Conservation (phyloP, 1,140 invertebrate genomes). For the Frieseomelitta varia region DNA sequence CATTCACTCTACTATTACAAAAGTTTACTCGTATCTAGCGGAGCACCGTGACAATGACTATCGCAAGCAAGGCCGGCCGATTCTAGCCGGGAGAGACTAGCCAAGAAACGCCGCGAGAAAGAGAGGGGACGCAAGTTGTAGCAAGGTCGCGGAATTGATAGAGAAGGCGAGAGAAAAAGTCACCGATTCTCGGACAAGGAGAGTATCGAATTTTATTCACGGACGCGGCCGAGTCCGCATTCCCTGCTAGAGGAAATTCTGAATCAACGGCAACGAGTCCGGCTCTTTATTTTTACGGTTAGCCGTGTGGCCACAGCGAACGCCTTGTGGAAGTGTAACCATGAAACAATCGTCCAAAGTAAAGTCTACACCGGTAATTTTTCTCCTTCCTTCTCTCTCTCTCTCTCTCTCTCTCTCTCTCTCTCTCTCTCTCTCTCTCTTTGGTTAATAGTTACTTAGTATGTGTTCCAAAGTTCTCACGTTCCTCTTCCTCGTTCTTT, state of each 20-base stretch:
- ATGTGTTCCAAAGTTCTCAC: neutral
- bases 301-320: neutral
- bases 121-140: neutral
- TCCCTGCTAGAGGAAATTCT: neutral
- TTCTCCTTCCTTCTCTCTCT: neutral
- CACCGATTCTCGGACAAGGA: neutral
- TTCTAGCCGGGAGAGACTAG: constrained; percentile 18
- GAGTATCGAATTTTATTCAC: constrained; percentile 23
- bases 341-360: neutral
- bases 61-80: constrained; percentile 46
- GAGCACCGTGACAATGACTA: constrained; percentile 51
- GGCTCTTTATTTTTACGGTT: constrained; percentile 11
- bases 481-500: neutral
- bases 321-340: constrained; percentile 9
- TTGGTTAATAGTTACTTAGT: neutral
- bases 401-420: neutral
- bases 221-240: constrained; percentile 7
- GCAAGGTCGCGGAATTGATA: constrained; percentile 4
- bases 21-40: constrained; percentile 20
- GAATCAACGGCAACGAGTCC: neutral
- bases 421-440: neutral
- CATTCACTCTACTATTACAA: constrained; percentile 26
- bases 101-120: neutral
- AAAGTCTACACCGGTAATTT: too few relatives aligned
- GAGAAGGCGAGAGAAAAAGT: constrained; percentile 6